A percentile compares a stretch with the other conserved stretches of the same genome.
Evolutionary conservation across 2,888 invertebrate genomes (phyloP).

Genomic region (Pteria penguin): DNA sequence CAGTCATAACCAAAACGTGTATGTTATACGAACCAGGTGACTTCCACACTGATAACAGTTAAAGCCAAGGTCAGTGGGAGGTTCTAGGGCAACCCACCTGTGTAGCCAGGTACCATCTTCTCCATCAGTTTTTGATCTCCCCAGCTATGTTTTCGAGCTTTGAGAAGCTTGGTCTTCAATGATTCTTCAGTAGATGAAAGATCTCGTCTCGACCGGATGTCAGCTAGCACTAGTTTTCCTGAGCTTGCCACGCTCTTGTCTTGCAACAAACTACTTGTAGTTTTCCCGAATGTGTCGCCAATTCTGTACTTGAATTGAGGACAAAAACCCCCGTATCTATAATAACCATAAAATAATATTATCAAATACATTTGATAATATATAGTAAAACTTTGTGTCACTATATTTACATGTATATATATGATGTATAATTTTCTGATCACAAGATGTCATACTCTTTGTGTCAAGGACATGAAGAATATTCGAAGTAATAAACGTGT

Average conservation of each 20-base stretch:
- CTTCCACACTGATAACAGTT: too few species aligned
- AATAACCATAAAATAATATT: too few species aligned
- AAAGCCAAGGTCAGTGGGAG: too few species aligned
- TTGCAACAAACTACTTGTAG: conserved; percentile 64
- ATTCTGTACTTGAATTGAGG: conserved; percentile 75
- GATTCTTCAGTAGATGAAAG: conserved; percentile 26
- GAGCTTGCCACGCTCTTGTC: conserved; percentile 68
- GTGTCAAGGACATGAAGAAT: too few species aligned
- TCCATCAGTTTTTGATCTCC: conserved; percentile 73
- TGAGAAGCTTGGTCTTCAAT: conserved; percentile 49
- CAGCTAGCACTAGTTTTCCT: conserved; percentile 66
- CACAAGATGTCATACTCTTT: too few species aligned
- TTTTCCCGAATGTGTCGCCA: conserved; percentile 75
- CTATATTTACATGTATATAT: too few species aligned
- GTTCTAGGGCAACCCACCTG: conserved; percentile 55
- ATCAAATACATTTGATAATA: too few species aligned
- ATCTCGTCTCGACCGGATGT: conserved; percentile 54
- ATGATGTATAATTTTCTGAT: too few species aligned
- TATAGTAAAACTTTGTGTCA: too few species aligned
- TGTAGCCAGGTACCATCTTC: conserved; percentile 74
- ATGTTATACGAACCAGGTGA: too few species aligned
- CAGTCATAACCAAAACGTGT: too few species aligned
- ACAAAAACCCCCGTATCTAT: conserved; percentile 76
- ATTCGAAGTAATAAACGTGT: too few species aligned
- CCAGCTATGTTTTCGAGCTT: conserved; percentile 66